A percentile compares a stretch with the other conserved stretches of the same genome.
Conservation (phyloP, 2,797 vertebrate genomes). For the Anabas testudineus region DNA sequence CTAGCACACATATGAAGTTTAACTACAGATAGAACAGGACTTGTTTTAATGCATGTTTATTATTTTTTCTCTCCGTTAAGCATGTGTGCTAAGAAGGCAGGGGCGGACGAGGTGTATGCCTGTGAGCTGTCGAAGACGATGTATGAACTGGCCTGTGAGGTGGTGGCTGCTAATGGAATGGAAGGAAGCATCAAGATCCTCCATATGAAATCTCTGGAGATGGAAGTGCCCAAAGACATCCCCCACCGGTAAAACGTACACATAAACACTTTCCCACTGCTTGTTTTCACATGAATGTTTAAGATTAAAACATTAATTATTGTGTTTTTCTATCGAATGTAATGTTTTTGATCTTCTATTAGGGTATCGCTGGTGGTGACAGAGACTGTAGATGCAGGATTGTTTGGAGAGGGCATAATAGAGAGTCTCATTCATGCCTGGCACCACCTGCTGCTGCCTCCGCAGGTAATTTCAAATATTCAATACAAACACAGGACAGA, state of each 20-base stretch:
- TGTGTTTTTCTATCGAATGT: not conserved
- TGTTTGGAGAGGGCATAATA: slow-evolving; percentile 98
- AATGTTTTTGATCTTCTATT: slow-evolving; percentile 12
- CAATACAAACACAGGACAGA: slow-evolving; percentile 11
- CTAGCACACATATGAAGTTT: not conserved
- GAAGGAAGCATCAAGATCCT: slow-evolving; percentile 89
- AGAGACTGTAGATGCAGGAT: slow-evolving; percentile 98
- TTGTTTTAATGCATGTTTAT: not conserved
- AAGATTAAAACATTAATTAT: not conserved
- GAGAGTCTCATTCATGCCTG: slow-evolving; percentile 98
- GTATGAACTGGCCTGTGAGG: slow-evolving; percentile 94
- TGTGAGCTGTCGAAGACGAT: slow-evolving; percentile 98
- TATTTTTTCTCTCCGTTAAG: slow-evolving; percentile 71
- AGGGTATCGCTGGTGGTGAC: slow-evolving; percentile 98
- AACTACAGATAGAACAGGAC: not conserved
- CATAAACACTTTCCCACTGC: not conserved
- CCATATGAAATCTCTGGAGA: slow-evolving; percentile 94
- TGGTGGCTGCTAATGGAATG: slow-evolving; percentile 92
- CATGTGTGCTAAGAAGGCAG: slow-evolving; percentile 96
- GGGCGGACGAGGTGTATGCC: slow-evolving; percentile 91
- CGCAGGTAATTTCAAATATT: slow-evolving; percentile 83
- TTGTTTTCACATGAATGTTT: not conserved
- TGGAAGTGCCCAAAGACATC: slow-evolving; percentile 93
- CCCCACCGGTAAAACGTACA: slow-evolving; percentile 86
- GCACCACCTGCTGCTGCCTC: slow-evolving; percentile 94